Percentiles rank a stretch among this genome's conserved stretches.
Conservation (phyloP, 1,140 invertebrate genomes). For the Linepithema humile region DNA sequence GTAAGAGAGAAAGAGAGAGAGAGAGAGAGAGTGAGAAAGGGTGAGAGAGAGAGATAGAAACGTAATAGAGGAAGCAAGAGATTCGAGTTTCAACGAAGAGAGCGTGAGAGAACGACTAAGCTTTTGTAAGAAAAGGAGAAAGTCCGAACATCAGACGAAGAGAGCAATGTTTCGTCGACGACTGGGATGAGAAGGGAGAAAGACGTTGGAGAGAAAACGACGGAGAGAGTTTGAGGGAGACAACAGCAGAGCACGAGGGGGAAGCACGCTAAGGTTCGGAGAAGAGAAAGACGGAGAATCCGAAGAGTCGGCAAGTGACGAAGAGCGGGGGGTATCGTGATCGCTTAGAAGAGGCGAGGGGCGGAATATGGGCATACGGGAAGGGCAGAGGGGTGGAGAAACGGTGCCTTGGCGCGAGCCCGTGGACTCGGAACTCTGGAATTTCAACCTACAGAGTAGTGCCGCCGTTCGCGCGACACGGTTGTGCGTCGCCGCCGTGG, state of each 20-base stretch:
- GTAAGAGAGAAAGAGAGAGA: slow-evolving; percentile 10
- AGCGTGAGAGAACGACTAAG: slow-evolving; percentile 37
- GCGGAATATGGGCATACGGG: background rate
- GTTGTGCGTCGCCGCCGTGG: slow-evolving; percentile 51
- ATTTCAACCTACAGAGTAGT: slow-evolving; percentile 79
- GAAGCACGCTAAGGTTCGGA: background rate
- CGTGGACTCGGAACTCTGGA: slow-evolving; percentile 76
- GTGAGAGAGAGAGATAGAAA: background rate
- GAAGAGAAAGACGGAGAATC: slow-evolving; percentile 8
- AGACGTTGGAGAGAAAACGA: slow-evolving; percentile 27
- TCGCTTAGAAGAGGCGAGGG: slow-evolving; percentile 52
- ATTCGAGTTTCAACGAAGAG: background rate
- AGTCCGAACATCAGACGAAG: slow-evolving; percentile 24
- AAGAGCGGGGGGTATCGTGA: slow-evolving; percentile 46
- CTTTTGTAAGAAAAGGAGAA: slow-evolving; percentile 22
- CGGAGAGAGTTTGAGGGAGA: slow-evolving; percentile 28
- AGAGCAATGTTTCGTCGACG: slow-evolving; percentile 1
- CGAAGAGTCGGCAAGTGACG: slow-evolving; percentile 63
- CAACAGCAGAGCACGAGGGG: background rate
- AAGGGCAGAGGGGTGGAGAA: slow-evolving; percentile 48
- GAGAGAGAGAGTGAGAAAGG: background rate
- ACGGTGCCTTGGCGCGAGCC: slow-evolving; percentile 74
- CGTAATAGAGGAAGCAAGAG: background rate
- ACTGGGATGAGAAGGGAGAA: slow-evolving; percentile 39
- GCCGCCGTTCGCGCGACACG: slow-evolving; percentile 74